These are phyloP conservation scores for Onthophagus taurus DNA, from an alignment of 1,140 invertebrate genomes.

Conservation along the genomic window DNA sequence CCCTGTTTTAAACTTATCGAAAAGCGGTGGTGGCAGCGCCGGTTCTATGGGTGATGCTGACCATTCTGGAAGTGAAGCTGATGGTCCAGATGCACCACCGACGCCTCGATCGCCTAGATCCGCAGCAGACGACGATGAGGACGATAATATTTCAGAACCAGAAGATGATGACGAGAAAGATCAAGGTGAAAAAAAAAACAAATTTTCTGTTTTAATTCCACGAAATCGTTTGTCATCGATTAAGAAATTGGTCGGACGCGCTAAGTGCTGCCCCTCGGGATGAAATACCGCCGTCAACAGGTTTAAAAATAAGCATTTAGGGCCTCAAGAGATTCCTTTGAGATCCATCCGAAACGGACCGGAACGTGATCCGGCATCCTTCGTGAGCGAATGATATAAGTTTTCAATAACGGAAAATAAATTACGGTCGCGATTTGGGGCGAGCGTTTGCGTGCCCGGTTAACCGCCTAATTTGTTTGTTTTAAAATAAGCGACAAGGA, in stretches of 20 bases:
- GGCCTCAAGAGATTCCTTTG: background rate
- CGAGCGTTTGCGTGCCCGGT: conserved; percentile 16
- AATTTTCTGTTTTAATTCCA: background rate
- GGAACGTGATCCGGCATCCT: background rate
- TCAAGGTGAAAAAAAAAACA: conserved; percentile 50
- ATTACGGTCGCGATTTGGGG: conserved; percentile 21
- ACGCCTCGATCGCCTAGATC: conserved; percentile 51
- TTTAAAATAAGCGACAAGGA: conserved; percentile 13
- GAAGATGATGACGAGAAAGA: conserved; percentile 80
- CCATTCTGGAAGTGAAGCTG: conserved; percentile 52
- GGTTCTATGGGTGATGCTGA: conserved; percentile 43
- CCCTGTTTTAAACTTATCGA: conserved; percentile 82
- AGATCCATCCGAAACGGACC: background rate
- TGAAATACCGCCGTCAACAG: too few relatives aligned
- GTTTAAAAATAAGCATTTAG: background rate
- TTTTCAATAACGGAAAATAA: conserved; percentile 20
- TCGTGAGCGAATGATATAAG: conserved; percentile 19
- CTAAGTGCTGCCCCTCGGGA: conserved; percentile 3
- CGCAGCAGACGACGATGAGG: conserved; percentile 63
- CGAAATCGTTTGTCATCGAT: too few relatives aligned
- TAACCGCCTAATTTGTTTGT: conserved; percentile 28
- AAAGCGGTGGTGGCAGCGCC: conserved; percentile 63
- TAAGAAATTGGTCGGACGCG: too few relatives aligned
- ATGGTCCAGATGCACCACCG: conserved; percentile 41
- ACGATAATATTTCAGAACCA: conserved; percentile 64